phyloP scores from a whole-genome alignment of 2,797 vertebrate species.

The Galaxias olidus region DNA sequence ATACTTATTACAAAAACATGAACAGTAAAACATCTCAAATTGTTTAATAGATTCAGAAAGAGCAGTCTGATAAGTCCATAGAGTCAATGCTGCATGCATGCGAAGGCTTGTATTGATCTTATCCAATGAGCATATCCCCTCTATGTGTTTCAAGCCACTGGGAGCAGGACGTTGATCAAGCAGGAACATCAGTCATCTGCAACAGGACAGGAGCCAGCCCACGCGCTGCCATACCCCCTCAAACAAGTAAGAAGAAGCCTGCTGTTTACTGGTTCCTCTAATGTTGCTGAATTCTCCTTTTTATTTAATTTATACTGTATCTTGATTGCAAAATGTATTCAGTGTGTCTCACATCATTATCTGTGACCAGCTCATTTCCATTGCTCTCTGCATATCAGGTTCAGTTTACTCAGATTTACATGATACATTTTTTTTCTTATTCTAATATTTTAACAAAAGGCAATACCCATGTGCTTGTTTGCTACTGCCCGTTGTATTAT shows the following conservation, averaged over 20 bases:
- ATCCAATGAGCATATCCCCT: slow-evolving; percentile 15
- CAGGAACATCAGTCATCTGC: slow-evolving; percentile 75
- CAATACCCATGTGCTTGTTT: no score
- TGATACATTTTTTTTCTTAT: no score
- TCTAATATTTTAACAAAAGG: no score
- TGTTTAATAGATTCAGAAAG: background rate
- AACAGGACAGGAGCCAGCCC: slow-evolving; percentile 57
- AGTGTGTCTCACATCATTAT: slow-evolving; percentile 12
- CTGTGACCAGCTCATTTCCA: slow-evolving; percentile 6
- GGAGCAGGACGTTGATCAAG: slow-evolving; percentile 87
- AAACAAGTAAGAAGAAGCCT: slow-evolving; percentile 72
- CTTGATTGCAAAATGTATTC: slow-evolving; percentile 19
- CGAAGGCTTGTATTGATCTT: background rate
- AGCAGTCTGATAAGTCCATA: slow-evolving; percentile 9
- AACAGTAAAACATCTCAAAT: slow-evolving; percentile 1
- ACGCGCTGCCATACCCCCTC: slow-evolving; percentile 47
- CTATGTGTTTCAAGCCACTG: slow-evolving; percentile 74
- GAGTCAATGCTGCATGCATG: no score
- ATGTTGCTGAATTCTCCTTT: slow-evolving; percentile 14
- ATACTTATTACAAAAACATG: background rate
- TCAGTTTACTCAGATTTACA: background rate
- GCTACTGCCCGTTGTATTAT: no score
- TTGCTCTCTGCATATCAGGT: background rate
- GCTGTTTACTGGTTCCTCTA: slow-evolving; percentile 22
- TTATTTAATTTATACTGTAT: slow-evolving; percentile 13